Base-by-base conservation (phyloP, 2,797 vertebrate genomes). In the Petrocephalus sullivani region DNA sequence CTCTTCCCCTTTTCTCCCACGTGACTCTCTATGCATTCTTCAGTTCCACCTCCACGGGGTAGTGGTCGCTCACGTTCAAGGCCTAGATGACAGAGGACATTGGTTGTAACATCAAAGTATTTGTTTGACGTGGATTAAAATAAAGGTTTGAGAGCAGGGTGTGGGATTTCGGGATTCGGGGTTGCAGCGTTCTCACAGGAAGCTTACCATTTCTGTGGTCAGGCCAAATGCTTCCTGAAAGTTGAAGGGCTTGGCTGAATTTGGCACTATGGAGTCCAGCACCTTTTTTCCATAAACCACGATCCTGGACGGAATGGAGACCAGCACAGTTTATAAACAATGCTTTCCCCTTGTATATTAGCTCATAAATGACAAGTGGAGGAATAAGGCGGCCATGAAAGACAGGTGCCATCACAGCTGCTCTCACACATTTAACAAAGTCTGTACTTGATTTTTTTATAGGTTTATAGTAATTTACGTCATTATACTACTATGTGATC, bases 241-340 rank as follows among this genome's bases (percentile, higher is more conserved):
- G 90, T 94, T 94, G 41, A 95, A 95, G 2, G 94, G 90, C 60
- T 94, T 94, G 54, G 93, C 94, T 21, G 93, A 95, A 82, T 94
- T 88, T 67, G 94, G 92, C 23, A 94, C 92, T 28, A 93, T 89
- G 51, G 92, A 88, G 10, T 90, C 88, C 49, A 94, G 56, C 91
- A 95, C 91, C 8, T 93, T 90, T 0, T 94, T 89, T 67, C 93
- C 93, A 56, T 95, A 95, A 21, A 94, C 95, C 54, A 95, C 94
- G 88, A 96, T 95, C 89, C 94, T 95, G 83, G 81, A 12, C 60
- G 7, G 37, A 78, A 53, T 71, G 84, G 64, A 2, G 2, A 78
- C 4, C 28, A 37, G 46, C 10, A 8, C 4, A 88, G 14, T 56
- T 53, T 23, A 19, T 12, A 58, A 33, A 54, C 4, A 10, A 53